Evolutionary conservation across 2,888 invertebrate species (phyloP), one percentile per base, ranked within the genome.

Genomic region (Heliconius sara): DNA sequence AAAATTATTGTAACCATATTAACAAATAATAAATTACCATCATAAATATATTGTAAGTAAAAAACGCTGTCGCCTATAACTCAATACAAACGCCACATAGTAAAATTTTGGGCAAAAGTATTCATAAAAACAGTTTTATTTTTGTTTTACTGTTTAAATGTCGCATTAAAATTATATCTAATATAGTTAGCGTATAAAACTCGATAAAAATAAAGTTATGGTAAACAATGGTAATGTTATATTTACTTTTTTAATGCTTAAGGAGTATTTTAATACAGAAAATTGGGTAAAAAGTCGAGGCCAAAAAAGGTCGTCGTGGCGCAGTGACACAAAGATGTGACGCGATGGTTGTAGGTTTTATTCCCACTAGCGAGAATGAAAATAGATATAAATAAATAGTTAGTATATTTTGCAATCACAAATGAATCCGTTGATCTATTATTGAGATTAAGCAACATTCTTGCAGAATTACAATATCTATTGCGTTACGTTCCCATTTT

Each of bases 101-200:
- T 92, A 90, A 91, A 90, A 88, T 88, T 91, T 92, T 89, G 87
- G 88, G 87, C 88, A 91, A 89, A 92, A 92, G 90, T 91, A 88
- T 88, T 88, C 88, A 89, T 92, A 93, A 92, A 91, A 89, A 87
- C 87, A 84, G 87, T 89, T 91, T 91, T 89, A 87, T 91, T 91
- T 91, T 92, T 86, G 84, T 86, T 91, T 92, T 92, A 92, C 91
- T 89, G 90, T 91, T 91, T 89, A 86, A 90, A 89, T 89, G 89
- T 87, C 86, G 85, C 89, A 90, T 88, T 87, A 89, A 88, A 86
- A 88, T 88, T 87, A 88, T 90, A 88, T 85, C 79, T 77, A 72
- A 77, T 78, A 77, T 86, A 86, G 85, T 88, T 87, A 87, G 81
- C 82, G 83, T 82, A 85, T 89, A 89, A 30, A 74, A 90, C 39